Base-by-base conservation (phyloP, 2,888 invertebrate genomes). In the Bhutanitis thaidina region DNA sequence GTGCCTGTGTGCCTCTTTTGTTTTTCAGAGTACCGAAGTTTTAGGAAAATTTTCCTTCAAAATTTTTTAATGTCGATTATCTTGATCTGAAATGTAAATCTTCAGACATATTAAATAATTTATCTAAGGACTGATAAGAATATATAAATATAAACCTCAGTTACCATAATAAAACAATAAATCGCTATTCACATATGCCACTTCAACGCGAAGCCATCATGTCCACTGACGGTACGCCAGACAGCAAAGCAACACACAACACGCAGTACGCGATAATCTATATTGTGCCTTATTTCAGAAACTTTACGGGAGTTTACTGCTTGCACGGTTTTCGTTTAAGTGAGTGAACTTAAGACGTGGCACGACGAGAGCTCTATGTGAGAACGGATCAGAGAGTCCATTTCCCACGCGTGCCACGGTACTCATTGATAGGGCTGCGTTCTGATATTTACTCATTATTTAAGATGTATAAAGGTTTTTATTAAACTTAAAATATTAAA, bases 141-240 rank as follows among this genome's bases (percentile, higher is more conserved):
- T 47, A 41, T 43, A 47, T 52, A 36, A 52, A 41, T 20, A 44
- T 44, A 46, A 35, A 40, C n/a, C 27, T 35, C 46, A 14, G 37
- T 34, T 52, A 46, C 32, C 52, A 52, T 52, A 52, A 52, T 52
- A 52, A 52, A 47, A 52, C 52, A 47, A 52, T 52, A 52, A 52
- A 52, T 47, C 47, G 47, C 16, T 52, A 47, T 52, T 52, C 52
- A 52, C 52, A 47, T 52, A 52, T 52, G 52, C 52, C 52, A 52
- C 52, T 52, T 52, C 43, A 47, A 52, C 52, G 52, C 52, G 43
- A 52, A 52, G 43, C 47, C 47, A 48, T 52, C 52, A 52, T 47
- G 52, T 52, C 47, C 46, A 52, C 37, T 32, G 46, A 27, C 38
- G 30, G 40, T 37, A 36, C 43, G 32, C 38, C 34, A 16, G 47